Evolutionary conservation across 2,797 vertebrate species (phyloP).

Genomic region (Crenichthys baileyi): DNA sequence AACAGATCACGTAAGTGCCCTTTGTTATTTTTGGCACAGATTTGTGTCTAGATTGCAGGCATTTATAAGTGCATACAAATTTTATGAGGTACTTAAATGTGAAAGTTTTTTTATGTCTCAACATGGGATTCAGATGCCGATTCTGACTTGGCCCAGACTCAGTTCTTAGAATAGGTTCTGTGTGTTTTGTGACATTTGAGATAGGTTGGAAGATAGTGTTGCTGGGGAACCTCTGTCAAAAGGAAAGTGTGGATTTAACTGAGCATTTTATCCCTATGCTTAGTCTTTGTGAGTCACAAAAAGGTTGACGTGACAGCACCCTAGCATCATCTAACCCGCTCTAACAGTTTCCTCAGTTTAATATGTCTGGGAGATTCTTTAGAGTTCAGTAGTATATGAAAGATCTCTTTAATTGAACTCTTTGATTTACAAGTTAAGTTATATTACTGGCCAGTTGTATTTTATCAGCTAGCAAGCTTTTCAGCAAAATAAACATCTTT

Average conservation of each 20-base stretch:
- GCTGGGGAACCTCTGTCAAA: background rate
- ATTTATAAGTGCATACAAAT: background rate
- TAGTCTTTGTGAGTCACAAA: background rate
- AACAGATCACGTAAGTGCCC: background rate
- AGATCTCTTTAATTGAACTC: background rate
- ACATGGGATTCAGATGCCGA: conserved; percentile 5
- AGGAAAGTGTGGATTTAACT: background rate
- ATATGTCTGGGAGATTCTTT: background rate
- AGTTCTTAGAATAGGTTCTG: conserved; percentile 6
- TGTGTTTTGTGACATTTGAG: background rate
- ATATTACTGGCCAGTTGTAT: background rate
- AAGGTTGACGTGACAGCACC: conserved; percentile 4
- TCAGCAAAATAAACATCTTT: background rate
- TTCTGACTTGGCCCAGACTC: conserved; percentile 26
- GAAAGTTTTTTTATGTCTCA: conserved; percentile 31
- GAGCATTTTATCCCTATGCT: background rate
- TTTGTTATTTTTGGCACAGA: conserved; percentile 8
- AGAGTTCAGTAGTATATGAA: background rate
- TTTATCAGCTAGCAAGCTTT: background rate
- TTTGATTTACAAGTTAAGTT: background rate
- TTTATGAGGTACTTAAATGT: conserved; percentile 25
- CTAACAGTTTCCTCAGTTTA: background rate
- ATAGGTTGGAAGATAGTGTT: background rate
- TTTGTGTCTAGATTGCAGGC: background rate
- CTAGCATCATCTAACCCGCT: background rate